These are phyloP conservation scores for Sander lucioperca DNA, from an alignment of 2,113 vertebrate genomes.

Conservation along the genomic window DNA sequence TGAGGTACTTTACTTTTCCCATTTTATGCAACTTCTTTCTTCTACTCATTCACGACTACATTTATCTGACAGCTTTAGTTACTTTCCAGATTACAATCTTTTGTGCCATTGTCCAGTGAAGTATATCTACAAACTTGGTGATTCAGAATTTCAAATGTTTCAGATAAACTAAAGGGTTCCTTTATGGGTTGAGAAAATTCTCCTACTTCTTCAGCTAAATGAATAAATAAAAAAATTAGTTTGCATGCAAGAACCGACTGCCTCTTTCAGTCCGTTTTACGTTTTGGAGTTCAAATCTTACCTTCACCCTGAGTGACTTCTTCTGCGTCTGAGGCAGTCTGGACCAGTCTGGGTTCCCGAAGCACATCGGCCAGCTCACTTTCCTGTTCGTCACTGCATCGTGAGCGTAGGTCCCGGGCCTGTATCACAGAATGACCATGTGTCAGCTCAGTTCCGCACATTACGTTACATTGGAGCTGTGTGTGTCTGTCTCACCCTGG, in stretches of 20 bases:
- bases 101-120: too few species aligned
- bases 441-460: constrained; percentile 17
- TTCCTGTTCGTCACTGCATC: constrained; percentile 63
- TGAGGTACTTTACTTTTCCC: too few species aligned
- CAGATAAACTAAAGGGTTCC: too few species aligned
- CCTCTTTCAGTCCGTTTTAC: not conserved
- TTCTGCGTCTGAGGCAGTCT: constrained; percentile 77
- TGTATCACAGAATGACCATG: constrained; percentile 49
- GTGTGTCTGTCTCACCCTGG: constrained; percentile 84
- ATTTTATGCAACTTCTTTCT: too few species aligned
- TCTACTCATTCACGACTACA: too few species aligned
- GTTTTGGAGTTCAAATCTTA: constrained; percentile 43
- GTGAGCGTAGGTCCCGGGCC: constrained; percentile 85
- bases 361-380: constrained; percentile 90
- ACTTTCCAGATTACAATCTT: too few species aligned
- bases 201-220: too few species aligned
- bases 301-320: constrained; percentile 84
- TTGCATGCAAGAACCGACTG: not conserved
- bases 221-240: too few species aligned
- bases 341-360: constrained; percentile 90
- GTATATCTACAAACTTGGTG: too few species aligned
- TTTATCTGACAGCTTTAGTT: too few species aligned
- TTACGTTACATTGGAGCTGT: fast-evolving
- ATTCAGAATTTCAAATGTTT: too few species aligned
- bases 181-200: too few species aligned